Evolutionary conservation across 2,113 vertebrate species (phyloP), one percentile per base, ranked within the genome.

Genomic region (Mesoclemmys tuberculata): DNA sequence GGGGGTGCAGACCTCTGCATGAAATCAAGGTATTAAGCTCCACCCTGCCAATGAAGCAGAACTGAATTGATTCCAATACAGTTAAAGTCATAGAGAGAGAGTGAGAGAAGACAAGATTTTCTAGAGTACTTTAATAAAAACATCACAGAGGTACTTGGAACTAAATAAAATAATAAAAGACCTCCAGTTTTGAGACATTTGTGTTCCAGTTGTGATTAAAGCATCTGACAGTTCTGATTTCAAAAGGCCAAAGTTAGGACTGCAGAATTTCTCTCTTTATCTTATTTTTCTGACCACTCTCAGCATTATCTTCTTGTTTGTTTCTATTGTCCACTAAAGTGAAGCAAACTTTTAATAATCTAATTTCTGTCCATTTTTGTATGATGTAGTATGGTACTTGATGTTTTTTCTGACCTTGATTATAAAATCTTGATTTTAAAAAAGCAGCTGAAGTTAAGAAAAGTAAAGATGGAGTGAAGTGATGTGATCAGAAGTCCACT

Each of bases 381-480:
- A 21, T 2, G 74, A 10, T 27, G 52, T 46, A 8, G 46, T 46
- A 46, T 24, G 68, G 3, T 35, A 2, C 38, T 85, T 82, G 7
- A 1, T 82, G 87, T 83, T 7, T 3, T 75, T 5, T 93, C 46
- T 81, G 27, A 82, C 26, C 35, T 3, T 35, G 38, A 52, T 10
- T 56, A 14, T 75, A 77, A 82, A 61, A 90, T 71, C 35, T 48
- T 52, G 84, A 75, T 7, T 61, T 85, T 2, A 88, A 87, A 86
- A 22, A n/a, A n/a, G 2, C 18, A 61, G 11, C 0, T 9, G 1
- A 2, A 0, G 1, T 49, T 94, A 71, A 14, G 29, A 80, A 94
- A 94, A 54, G 24, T n/a, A 1, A 24, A 21, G 44, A 0, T 44
- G 0, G 83, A 88, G 38, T 24, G 18, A 12, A 18, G 12, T 81